Base-by-base conservation (phyloP, 2,888 invertebrate genomes). In the Epsilonema sp. region DNA sequence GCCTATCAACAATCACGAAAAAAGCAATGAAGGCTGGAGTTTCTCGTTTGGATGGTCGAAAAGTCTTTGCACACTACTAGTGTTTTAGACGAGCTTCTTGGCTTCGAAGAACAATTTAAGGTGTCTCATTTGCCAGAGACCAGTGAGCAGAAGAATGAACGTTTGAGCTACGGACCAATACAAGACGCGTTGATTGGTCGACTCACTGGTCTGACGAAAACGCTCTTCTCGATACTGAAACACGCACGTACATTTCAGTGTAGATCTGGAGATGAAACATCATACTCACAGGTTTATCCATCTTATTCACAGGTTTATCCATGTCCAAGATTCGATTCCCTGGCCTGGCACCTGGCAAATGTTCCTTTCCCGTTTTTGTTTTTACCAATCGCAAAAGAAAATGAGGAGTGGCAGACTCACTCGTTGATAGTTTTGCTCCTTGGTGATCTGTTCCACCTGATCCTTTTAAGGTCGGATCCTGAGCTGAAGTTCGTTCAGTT, bases 121-220 rank as follows among this genome's bases (percentile, higher is more conserved):
- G 75, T 99, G 97, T 61, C 79, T 78, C 90, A 97, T 94, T 70
- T 97, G 97, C 94, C 94, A 97, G 55, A 86, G 81, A 19, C 97
- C 97, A 75, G 94, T 94, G 26, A 76, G 70, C 0, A 94, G 71
- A 13, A 97, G 75, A 38, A 97, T 82, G 46, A 78, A 74, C 0
- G 87, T 85, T 70, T 97, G 97, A 0, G 80, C 77, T 16, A 90
- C 71, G 47, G 90, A 87, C 92, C 92, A 97, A 85, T 89, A 94
- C 24, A 94, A 73, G 1, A 89, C 89, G 54, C 87, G 74, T 45
- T 80, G 79, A 67, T 92, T 90, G 46, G 97, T 97, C 67, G 90
- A 92, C 70, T 97, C 94, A 53, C 90, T 90, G 1, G 94, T 97
- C 67, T 82, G 82, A 51, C 94, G 76, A 74, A 97, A 97, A 55